These are phyloP conservation scores for Hirtodrosophila alboralis DNA, from an alignment of 2,888 invertebrate genomes.

Conservation along the genomic window DNA sequence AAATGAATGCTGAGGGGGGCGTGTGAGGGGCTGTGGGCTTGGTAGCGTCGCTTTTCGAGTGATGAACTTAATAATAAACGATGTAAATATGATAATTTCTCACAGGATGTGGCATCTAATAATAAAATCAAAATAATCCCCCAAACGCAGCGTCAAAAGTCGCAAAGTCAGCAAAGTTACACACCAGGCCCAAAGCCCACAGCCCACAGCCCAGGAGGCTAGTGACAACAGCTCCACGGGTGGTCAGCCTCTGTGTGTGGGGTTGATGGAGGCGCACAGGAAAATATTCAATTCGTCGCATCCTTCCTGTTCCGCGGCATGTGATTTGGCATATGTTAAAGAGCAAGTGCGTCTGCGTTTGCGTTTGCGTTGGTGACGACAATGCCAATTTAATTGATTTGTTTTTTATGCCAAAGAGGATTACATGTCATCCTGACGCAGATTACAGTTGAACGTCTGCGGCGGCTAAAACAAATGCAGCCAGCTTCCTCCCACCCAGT, in stretches of 20 bases:
- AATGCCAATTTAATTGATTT: slow-evolving; percentile 83
- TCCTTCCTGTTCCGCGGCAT: slow-evolving; percentile 75
- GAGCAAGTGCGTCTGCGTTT: slow-evolving; percentile 28
- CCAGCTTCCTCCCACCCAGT: slow-evolving; percentile 10
- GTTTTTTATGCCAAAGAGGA: slow-evolving; percentile 84
- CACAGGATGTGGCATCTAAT: slow-evolving; percentile 84
- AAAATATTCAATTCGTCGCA: slow-evolving; percentile 82
- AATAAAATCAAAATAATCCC: slow-evolving; percentile 84
- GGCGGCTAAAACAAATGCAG: too few relatives aligned
- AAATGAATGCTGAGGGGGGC: neutral
- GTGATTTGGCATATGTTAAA: slow-evolving; percentile 61
- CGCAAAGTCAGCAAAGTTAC: slow-evolving; percentile 61
- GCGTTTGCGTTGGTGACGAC: neutral
- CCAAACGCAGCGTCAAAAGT: slow-evolving; percentile 48
- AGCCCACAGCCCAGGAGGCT: slow-evolving; percentile 15
- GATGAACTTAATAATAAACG: slow-evolving; percentile 85
- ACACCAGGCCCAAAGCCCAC: slow-evolving; percentile 23
- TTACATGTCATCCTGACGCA: slow-evolving; percentile 76
- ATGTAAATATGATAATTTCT: slow-evolving; percentile 85
- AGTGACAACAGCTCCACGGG: slow-evolving; percentile 74
- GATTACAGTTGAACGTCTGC: slow-evolving; percentile 72
- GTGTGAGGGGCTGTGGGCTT: slow-evolving; percentile 1
- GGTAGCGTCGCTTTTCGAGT: slow-evolving; percentile 70
- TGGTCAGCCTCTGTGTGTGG: slow-evolving; percentile 36
- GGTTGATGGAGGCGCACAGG: slow-evolving; percentile 45